Conservation (phyloP, 1,140 invertebrate species). For the Pogonomyrmex barbatus region DNA sequence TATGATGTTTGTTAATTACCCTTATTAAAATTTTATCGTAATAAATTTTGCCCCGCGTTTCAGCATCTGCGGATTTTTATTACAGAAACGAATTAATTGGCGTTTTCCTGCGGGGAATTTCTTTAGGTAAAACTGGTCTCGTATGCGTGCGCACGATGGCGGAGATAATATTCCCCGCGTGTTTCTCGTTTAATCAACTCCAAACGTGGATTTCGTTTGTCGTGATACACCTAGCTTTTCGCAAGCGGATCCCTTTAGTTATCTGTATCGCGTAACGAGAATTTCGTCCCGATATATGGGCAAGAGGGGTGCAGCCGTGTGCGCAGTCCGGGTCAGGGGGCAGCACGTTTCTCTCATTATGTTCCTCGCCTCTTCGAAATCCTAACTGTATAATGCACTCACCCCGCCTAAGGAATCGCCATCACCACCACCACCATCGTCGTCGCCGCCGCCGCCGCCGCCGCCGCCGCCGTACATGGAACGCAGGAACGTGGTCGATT, state of each 20-base stretch:
- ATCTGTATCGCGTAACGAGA: conserved; percentile 49
- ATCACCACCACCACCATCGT: conserved; percentile 41
- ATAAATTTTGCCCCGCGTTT: conserved; percentile 40
- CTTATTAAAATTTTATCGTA: conserved; percentile 33
- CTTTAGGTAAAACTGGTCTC: conserved; percentile 41
- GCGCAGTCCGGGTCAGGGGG: conserved; percentile 76
- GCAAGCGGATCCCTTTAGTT: neutral
- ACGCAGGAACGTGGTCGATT: conserved; percentile 75
- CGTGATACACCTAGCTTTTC: conserved; percentile 31
- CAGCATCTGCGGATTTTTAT: conserved; percentile 26
- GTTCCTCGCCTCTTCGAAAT: conserved; percentile 77
- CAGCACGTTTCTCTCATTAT: conserved; percentile 82
- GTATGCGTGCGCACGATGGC: neutral
- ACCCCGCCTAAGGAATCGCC: conserved; percentile 78
- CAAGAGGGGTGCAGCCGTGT: conserved; percentile 41
- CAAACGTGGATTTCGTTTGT: conserved; percentile 38
- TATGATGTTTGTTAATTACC: conserved; percentile 38
- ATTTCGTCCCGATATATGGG: conserved; percentile 58
- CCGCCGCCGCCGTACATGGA: conserved; percentile 55
- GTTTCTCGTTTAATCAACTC: conserved; percentile 56
- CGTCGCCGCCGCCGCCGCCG: neutral
- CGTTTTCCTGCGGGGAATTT: neutral
- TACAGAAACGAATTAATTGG: conserved; percentile 24
- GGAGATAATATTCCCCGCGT: conserved; percentile 38
- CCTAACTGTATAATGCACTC: conserved; percentile 80